These are phyloP conservation scores for Drosophila setifemur DNA, from an alignment of 1,140 invertebrate genomes.

Conservation along the genomic window DNA sequence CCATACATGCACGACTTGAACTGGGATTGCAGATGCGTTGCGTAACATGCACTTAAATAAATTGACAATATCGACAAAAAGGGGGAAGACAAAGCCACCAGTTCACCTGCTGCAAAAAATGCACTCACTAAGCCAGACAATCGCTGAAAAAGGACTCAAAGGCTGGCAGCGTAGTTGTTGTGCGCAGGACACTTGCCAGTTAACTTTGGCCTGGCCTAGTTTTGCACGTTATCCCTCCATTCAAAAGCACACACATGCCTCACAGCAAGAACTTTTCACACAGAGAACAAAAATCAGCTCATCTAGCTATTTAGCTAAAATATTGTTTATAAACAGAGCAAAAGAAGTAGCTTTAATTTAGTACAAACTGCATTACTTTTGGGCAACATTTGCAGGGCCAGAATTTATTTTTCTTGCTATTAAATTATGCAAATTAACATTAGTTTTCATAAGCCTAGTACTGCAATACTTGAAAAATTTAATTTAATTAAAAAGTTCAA, in stretches of 20 bases:
- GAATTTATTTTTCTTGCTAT: too few relatives aligned
- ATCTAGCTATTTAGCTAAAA: too few relatives aligned
- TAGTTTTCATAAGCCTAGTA: too few relatives aligned
- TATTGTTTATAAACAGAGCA: too few relatives aligned
- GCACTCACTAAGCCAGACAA: slow-evolving; percentile 33
- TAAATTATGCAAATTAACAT: too few relatives aligned
- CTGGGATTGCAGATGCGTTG: slow-evolving; percentile 49
- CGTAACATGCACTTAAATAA: slow-evolving; percentile 72
- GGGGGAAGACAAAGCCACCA: not conserved
- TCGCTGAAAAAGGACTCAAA: slow-evolving; percentile 27
- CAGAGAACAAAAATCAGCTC: too few relatives aligned
- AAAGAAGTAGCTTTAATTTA: too few relatives aligned
- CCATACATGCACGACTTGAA: slow-evolving; percentile 13
- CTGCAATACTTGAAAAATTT: too few relatives aligned
- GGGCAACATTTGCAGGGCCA: too few relatives aligned
- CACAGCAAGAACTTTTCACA: too few relatives aligned
- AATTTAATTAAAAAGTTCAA: too few relatives aligned
- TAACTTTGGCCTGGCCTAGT: slow-evolving; percentile 30
- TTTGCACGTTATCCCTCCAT: not conserved
- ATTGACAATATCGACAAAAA: slow-evolving; percentile 68
- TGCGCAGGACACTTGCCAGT: slow-evolving; percentile 24
- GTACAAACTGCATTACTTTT: too few relatives aligned
- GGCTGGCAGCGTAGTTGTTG: slow-evolving; percentile 1
- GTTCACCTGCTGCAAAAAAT: slow-evolving; percentile 12
- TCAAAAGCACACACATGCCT: slow-evolving; percentile 1